Evolutionary conservation across 2,113 vertebrate species (phyloP), one percentile per base, ranked within the genome.

Genomic region (Chloroceryle aenea): DNA sequence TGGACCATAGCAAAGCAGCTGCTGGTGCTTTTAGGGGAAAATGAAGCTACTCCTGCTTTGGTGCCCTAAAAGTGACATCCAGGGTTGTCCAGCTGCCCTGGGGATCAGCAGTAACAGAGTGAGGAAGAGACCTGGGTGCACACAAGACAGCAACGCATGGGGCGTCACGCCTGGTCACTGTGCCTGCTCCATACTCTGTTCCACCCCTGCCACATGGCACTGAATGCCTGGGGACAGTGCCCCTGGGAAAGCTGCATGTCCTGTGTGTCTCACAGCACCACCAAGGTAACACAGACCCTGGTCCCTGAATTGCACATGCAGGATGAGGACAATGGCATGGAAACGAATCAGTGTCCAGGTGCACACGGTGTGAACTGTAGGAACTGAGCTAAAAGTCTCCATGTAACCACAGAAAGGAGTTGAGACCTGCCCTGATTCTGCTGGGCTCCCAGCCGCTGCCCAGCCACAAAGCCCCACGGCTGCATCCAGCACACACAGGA

Each of bases 341-440:
- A 68, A 58, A 89, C 4, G 4, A 77, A 85, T 43, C 20, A 1
- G 93, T 40, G 72, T 34, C 77, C 7, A 3, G 68, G 66, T 26
- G 68, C 80, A 63, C 79, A 7, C 0, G 1, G 66, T 56, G 69
- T 1, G 4, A 90, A 67, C 86, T 93, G 83, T 81, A 81, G 74
- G 89, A 96, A 92, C 80, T 0, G 9, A 89, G 78, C 78, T 96
- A 86, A 96, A 97, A 93, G 76, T 56, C 85, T 81, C 83, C 43
- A 27, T 85, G 85, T 87, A 94, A 83, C 61, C 91, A 86, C 86
- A 71, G 81, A 91, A 68, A 95, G 64, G 73, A 96, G 85, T 80
- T 86, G 95, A 92, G 87, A 96, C 76, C 86, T 88, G 83, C 72
- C 87, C 69, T 5, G 12, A 84, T 90, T 59, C 92, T 85, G 83